Evolutionary conservation across 2,888 invertebrate genomes (phyloP), one percentile per base, ranked within the genome.

Genomic region (Mythimna loreyi): DNA sequence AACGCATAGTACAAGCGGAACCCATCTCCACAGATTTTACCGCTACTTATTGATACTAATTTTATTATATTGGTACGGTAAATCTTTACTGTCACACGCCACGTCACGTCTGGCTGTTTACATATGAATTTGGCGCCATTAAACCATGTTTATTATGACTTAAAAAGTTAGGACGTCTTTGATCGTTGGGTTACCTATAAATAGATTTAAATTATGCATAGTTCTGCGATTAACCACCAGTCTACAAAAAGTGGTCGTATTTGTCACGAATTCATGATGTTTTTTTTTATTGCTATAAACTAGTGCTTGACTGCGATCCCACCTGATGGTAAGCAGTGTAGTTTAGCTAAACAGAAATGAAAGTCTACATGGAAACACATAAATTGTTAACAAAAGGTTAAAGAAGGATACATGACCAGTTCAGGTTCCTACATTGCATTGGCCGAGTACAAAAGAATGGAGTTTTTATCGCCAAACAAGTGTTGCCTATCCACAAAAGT

Each of bases 41-140:
- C 64, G 70, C 16, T 76, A 57, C 21, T 55, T 62, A 58, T 55
- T 33, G 30, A 58, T 70, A 60, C 49, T 47, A 56, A 66, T 70
- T 56, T 50, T 47, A 60, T 56, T 60, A 36, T 66, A 36, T 67
- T 30, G 36, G 28, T 36, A 52, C 74, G 56, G 73, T 58, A 59
- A 64, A 6, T 58, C 16, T 60, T 57, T 11, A 36, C 56, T 40
- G 66, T 47, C 28, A 36, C 72, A 56, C 23, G 50, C 36, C 67
- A 43, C 25, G 49, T 45, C 67, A 28, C 59, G 74, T 60, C 45
- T 45, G 23, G 13, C 16, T 60, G 50, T 61, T 73, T 74, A 50
- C 56, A 60, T 59, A 50, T 50, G 25, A 50, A 30, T 45, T 60
- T 60, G 66, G 16, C 2, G 40, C 21, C 30, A 66, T 60, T 50